Conservation (phyloP, 1,140 invertebrate genomes). For the Drosophila pectinifera region DNA sequence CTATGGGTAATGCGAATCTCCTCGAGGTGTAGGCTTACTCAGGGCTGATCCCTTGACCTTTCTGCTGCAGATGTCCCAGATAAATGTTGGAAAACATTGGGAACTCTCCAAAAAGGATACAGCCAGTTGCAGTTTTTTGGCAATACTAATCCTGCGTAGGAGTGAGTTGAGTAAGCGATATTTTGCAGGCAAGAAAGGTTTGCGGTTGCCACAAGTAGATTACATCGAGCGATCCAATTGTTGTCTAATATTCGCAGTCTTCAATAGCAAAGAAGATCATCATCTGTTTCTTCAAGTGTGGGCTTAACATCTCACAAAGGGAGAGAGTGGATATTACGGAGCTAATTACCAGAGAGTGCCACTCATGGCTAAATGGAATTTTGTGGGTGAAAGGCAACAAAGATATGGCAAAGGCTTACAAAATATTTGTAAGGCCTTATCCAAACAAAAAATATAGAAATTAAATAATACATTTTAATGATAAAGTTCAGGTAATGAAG, state of each 20-base stretch:
- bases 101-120: conserved; percentile 29
- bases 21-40: conserved; percentile 51
- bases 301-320: conserved; percentile 18
- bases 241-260: conserved; percentile 43
- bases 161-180: no score
- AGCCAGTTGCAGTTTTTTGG: conserved; percentile 34
- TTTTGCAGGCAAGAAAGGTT: conserved; percentile 9
- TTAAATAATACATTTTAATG: background rate
- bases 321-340: background rate
- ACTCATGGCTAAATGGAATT: background rate
- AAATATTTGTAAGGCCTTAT: background rate
- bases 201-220: conserved; percentile 48
- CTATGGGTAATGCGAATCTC: conserved; percentile 45
- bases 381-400: background rate
- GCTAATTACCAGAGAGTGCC: background rate
- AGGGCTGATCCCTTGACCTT: conserved; percentile 70
- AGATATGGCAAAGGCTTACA: background rate
- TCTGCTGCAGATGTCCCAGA: conserved; percentile 55
- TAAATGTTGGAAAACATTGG: conserved; percentile 60
- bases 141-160: background rate
- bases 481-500: no score
- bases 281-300: conserved; percentile 19
- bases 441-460: background rate
- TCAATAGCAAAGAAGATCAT: conserved; percentile 42
- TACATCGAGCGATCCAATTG: conserved; percentile 44